These are phyloP conservation scores for Neomonachus schauinslandi DNA, from an alignment of 2,113 vertebrate genomes.

Conservation along the genomic window DNA sequence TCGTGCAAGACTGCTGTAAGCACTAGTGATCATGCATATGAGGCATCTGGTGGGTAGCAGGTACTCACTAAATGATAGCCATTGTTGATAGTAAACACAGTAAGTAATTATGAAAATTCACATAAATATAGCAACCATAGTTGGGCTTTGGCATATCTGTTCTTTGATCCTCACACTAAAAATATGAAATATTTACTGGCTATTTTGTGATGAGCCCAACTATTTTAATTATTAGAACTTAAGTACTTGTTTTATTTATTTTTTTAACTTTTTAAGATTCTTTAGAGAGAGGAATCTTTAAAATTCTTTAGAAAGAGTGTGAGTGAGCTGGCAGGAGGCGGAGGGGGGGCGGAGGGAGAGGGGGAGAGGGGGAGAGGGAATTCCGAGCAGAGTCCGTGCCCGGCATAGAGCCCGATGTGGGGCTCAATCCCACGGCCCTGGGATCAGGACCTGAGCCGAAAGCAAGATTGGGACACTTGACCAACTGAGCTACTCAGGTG, in stretches of 20 bases:
- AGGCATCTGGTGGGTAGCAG: not conserved
- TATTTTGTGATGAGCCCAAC: not conserved
- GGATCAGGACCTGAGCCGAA: not conserved
- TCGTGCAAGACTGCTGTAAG: not conserved
- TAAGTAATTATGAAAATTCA: not conserved
- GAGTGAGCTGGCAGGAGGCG: not conserved
- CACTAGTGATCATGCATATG: fast-evolving
- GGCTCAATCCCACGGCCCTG: not conserved
- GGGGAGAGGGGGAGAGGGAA: not conserved
- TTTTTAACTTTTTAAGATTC: not conserved
- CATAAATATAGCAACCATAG: not conserved
- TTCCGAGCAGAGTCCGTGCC: not conserved
- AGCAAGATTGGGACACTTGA: not conserved
- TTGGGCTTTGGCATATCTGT: not conserved
- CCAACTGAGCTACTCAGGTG: not conserved
- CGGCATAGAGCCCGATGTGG: not conserved
- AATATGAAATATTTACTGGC: not conserved
- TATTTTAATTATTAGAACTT: conserved; percentile 20
- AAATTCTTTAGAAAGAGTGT: not conserved
- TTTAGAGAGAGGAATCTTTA: not conserved
- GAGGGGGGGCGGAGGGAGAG: not conserved
- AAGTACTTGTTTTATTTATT: not conserved
- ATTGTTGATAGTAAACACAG: too few relatives aligned
- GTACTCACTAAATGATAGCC: not conserved
- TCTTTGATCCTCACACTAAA: not conserved